phyloP scores from a whole-genome alignment of 1,140 invertebrate genomes.

The Sycobia sp. region DNA sequence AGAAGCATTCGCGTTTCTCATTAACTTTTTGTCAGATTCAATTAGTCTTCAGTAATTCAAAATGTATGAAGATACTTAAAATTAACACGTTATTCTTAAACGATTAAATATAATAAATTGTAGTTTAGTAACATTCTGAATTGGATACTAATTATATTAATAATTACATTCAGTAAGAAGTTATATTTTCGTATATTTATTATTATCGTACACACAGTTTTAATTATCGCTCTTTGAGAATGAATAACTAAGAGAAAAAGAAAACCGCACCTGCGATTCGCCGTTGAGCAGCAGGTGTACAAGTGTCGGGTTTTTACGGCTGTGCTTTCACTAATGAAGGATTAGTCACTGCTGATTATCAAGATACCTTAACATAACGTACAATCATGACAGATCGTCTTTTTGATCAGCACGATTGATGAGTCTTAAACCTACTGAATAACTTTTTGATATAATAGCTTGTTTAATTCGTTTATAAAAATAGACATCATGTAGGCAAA shows the following conservation, averaged over 20 bases:
- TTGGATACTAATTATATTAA: neutral
- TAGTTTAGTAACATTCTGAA: neutral
- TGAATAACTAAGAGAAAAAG: conserved; percentile 1
- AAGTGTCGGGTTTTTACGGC: conserved; percentile 38
- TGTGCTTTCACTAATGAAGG: conserved; percentile 45
- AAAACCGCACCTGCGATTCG: conserved; percentile 4
- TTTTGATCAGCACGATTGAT: conserved; percentile 16
- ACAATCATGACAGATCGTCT: conserved; percentile 37
- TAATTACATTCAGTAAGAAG: neutral
- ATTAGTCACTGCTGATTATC: conserved; percentile 52
- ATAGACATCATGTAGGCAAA: no score
- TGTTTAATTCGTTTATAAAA: no score
- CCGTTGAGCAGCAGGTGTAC: conserved; percentile 46
- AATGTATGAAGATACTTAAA: no score
- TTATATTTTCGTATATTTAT: no score
- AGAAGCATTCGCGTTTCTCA: no score
- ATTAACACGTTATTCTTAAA: no score
- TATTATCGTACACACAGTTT: neutral
- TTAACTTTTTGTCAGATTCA: no score
- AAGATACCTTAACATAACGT: conserved; percentile 44
- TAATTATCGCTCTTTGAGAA: neutral
- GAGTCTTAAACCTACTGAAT: no score
- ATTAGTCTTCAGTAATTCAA: no score
- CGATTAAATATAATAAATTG: no score
- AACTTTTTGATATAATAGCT: no score